Percentiles rank a stretch among this genome's conserved stretches.
Conservation (phyloP, 2,888 invertebrate genomes). For the Choristoneura rosaceana region DNA sequence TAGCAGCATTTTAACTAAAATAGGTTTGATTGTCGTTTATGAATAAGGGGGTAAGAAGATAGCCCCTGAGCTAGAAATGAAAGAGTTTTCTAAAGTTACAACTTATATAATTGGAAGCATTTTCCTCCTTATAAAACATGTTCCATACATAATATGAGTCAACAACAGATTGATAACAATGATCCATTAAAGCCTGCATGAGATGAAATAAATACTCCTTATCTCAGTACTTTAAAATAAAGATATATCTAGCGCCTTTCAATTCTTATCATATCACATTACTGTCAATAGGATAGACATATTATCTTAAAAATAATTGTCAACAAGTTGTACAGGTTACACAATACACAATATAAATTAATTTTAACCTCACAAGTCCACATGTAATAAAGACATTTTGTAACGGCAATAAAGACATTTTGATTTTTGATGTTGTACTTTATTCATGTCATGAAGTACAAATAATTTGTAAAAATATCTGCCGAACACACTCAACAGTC, state of each 20-base stretch:
- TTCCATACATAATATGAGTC: background rate
- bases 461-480: no score
- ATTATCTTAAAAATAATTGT: background rate
- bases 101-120: background rate
- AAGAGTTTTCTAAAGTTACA: no score
- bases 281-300: slow-evolving; percentile 18
- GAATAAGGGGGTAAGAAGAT: no score
- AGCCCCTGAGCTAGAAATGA: no score
- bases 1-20: no score
- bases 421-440: no score
- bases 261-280: slow-evolving; percentile 24
- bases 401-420: no score
- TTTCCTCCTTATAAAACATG: background rate
- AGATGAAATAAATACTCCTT: slow-evolving; percentile 22
- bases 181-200: slow-evolving; percentile 16
- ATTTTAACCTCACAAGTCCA: background rate
- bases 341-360: background rate
- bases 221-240: slow-evolving; percentile 17
- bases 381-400: no score
- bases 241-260: slow-evolving; percentile 15
- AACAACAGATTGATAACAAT: slow-evolving; percentile 2
- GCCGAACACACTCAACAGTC: no score
- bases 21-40: no score
- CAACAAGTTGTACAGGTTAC: background rate
- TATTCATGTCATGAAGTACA: no score